phyloP scores from a whole-genome alignment of 35 echinoderm and acorn worm genomes.

The Chiridota heheva region DNA sequence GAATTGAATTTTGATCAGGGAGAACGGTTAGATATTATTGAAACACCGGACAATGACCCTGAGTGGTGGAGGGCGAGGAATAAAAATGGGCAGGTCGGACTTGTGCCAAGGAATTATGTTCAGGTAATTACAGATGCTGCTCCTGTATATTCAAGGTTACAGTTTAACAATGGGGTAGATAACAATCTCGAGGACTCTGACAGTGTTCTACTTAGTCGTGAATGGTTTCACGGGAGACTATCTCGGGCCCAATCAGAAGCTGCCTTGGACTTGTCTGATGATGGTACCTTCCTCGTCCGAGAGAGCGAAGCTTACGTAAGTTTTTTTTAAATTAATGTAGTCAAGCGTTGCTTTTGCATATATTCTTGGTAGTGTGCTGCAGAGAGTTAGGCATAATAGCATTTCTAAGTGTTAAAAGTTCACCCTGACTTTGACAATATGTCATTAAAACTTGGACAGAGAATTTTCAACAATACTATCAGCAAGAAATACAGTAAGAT shows the following conservation, averaged over 20 bases:
- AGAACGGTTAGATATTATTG: slow-evolving; percentile 84
- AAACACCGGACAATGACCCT: slow-evolving; percentile 82
- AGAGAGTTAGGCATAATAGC: too few species aligned
- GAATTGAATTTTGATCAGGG: slow-evolving; percentile 92
- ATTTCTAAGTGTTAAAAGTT: too few species aligned
- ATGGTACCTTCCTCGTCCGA: slow-evolving; percentile 81
- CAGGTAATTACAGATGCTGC: slow-evolving; percentile 60
- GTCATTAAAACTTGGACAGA: too few species aligned
- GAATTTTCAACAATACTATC: too few species aligned
- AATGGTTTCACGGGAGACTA: slow-evolving; percentile 89
- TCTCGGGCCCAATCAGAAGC: slow-evolving; percentile 72
- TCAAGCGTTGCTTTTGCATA: too few species aligned
- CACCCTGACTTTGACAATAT: too few species aligned
- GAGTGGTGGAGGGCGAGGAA: slow-evolving; percentile 99
- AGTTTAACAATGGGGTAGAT: slow-evolving; percentile 44
- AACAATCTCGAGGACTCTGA: background rate
- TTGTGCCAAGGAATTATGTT: slow-evolving; percentile 95
- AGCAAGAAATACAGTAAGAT: too few species aligned
- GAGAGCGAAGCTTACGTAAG: slow-evolving; percentile 93
- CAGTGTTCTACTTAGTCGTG: slow-evolving; percentile 47
- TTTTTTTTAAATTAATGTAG: background rate
- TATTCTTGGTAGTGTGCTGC: too few species aligned
- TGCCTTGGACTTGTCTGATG: slow-evolving; percentile 43
- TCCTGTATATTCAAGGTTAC: slow-evolving; percentile 51
- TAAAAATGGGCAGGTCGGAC: slow-evolving; percentile 54